phyloP scores from a whole-genome alignment of 1,140 invertebrate genomes.

The Hetaerina americana region DNA sequence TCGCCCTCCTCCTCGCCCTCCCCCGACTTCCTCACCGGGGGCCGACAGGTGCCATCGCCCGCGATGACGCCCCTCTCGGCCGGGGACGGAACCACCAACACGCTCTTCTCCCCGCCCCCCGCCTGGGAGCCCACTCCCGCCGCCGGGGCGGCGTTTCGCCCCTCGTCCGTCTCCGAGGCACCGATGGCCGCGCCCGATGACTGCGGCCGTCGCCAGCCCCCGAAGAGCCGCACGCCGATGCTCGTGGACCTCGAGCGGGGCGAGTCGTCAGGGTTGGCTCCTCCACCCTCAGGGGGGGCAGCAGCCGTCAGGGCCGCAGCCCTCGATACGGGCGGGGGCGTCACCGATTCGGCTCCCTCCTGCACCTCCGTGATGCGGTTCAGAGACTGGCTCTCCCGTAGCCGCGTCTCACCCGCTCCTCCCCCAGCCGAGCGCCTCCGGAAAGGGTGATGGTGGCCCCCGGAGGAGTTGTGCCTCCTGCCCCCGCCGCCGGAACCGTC shows the following conservation, averaged over 20 bases:
- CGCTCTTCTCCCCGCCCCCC: neutral
- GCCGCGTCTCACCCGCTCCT: conserved; percentile 46
- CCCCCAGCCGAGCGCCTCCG: conserved; percentile 32
- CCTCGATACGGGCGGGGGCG: conserved; percentile 23
- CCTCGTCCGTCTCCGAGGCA: neutral
- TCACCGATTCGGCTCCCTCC: conserved; percentile 35
- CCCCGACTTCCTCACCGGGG: neutral
- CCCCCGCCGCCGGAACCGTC: conserved; percentile 22
- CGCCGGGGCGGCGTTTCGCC: neutral
- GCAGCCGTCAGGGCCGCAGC: conserved; percentile 21
- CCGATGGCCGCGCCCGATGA: neutral
- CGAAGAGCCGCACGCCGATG: neutral
- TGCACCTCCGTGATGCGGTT: conserved; percentile 70
- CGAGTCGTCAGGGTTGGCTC: neutral
- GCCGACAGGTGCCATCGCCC: neutral
- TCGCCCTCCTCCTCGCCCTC: neutral
- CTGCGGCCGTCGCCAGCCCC: neutral
- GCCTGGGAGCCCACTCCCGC: neutral
- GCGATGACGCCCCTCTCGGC: neutral
- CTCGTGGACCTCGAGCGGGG: neutral
- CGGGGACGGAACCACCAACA: neutral
- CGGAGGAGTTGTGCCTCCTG: conserved; percentile 5
- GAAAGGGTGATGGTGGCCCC: conserved; percentile 14
- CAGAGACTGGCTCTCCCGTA: conserved; percentile 64
- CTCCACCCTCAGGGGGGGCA: neutral